phyloP scores from a whole-genome alignment of 2,888 invertebrate genomes.

The Idaea biselata region DNA sequence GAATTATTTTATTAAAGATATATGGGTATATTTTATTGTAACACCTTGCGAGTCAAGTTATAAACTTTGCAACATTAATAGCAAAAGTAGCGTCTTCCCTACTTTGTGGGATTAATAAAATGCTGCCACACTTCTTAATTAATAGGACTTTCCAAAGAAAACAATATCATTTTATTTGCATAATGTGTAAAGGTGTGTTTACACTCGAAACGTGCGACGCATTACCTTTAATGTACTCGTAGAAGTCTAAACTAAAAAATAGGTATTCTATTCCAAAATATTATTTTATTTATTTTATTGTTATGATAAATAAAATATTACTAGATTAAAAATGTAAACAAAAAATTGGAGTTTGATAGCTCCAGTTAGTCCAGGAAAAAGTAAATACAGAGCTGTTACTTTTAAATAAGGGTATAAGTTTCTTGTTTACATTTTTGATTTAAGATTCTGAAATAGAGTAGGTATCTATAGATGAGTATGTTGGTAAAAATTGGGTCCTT shows the following conservation, averaged over 20 bases:
- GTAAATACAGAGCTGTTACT: too few relatives aligned
- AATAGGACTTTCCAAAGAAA: slow-evolving; percentile 79
- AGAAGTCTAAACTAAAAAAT: slow-evolving; percentile 22
- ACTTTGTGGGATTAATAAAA: slow-evolving; percentile 75
- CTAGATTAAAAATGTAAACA: too few relatives aligned
- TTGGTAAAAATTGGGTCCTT: too few relatives aligned
- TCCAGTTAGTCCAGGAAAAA: too few relatives aligned
- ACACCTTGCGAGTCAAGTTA: slow-evolving; percentile 69
- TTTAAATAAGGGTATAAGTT: too few relatives aligned
- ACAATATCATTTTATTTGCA: slow-evolving; percentile 80
- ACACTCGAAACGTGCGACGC: slow-evolving; percentile 23
- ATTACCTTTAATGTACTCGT: background rate
- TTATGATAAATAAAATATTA: too few relatives aligned
- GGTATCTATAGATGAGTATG: too few relatives aligned
- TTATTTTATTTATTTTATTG: too few relatives aligned
- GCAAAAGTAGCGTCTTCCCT: slow-evolving; percentile 57
- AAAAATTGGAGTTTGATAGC: too few relatives aligned
- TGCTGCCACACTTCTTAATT: slow-evolving; percentile 76
- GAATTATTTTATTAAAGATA: slow-evolving; percentile 73
- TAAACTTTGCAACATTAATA: slow-evolving; percentile 72
- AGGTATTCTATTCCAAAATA: too few relatives aligned
- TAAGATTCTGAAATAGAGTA: too few relatives aligned
- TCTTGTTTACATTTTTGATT: too few relatives aligned
- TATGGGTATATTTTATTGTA: slow-evolving; percentile 65
- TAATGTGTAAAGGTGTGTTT: slow-evolving; percentile 45